These are phyloP conservation scores for Phyllostomus discolor DNA, from an alignment of 2,113 vertebrate genomes.

Conservation along the genomic window DNA sequence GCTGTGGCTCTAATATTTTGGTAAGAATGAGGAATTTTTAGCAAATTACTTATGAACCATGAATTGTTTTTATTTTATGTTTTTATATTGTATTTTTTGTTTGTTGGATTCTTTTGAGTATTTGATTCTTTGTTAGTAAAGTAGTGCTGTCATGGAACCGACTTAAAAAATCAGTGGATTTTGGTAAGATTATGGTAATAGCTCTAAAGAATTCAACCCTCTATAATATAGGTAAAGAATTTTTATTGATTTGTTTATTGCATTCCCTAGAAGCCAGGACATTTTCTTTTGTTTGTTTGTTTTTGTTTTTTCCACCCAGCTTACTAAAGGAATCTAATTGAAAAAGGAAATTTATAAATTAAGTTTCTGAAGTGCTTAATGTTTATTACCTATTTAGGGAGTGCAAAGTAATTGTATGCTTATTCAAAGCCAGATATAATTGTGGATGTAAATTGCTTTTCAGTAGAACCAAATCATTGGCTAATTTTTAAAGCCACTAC, in stretches of 20 bases:
- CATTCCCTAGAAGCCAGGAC: neutral
- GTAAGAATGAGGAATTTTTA: neutral
- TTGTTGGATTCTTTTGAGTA: neutral
- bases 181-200: neutral
- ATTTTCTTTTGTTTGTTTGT: neutral
- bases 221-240: neutral
- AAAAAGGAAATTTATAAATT: conserved; percentile 29
- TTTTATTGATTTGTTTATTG: neutral
- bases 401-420: neutral
- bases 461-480: neutral
- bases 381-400: neutral
- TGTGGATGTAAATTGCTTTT: conserved; percentile 36
- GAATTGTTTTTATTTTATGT: neutral
- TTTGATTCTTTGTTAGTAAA: conserved; percentile 35
- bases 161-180: neutral
- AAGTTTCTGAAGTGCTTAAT: conserved; percentile 1
- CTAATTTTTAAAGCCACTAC: neutral
- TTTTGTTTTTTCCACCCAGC: neutral
- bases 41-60: neutral
- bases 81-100: conserved; percentile 17
- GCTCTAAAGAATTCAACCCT: neutral
- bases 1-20: neutral
- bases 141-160: neutral
- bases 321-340: conserved; percentile 14
- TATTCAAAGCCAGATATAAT: conserved; percentile 32